A percentile compares a stretch with the other conserved stretches of the same genome.
These are phyloP conservation scores for Sporophila hypoxantha DNA, from an alignment of 2,113 vertebrate species.

Conservation along the genomic window DNA sequence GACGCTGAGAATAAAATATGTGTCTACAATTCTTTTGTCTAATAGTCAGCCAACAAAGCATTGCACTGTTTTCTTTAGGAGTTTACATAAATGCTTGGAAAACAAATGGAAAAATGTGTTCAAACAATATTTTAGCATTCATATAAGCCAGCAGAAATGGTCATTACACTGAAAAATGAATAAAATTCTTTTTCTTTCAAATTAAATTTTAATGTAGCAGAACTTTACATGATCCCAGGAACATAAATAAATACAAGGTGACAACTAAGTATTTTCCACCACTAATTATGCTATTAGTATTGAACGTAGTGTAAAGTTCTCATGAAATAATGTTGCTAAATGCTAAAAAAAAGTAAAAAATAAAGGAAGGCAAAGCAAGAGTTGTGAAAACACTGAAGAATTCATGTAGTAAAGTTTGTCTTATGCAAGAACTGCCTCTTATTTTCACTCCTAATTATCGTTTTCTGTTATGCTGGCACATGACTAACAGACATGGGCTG, in stretches of 20 bases:
- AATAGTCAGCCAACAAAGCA: conserved; percentile 63
- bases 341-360: conserved; percentile 2
- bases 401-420: neutral
- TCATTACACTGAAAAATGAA: conserved; percentile 73
- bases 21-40: conserved; percentile 63
- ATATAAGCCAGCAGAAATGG: conserved; percentile 63
- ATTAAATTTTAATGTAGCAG: conserved; percentile 79
- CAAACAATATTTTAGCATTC: conserved; percentile 73
- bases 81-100: conserved; percentile 64
- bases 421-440: neutral
- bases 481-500: neutral
- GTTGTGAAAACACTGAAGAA: neutral
- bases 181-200: conserved; percentile 67
- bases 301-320: conserved; percentile 51
- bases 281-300: conserved; percentile 72
- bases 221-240: conserved; percentile 71
- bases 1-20: conserved; percentile 65
- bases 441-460: conserved; percentile 2
- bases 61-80: conserved; percentile 59
- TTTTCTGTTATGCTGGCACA: neutral
- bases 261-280: conserved; percentile 71
- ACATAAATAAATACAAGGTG: conserved; percentile 70
- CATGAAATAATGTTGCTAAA: conserved; percentile 50
- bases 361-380: neutral
- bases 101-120: conserved; percentile 61